Base-by-base conservation (phyloP, 2,888 invertebrate species). In the Dynastes grantii region DNA sequence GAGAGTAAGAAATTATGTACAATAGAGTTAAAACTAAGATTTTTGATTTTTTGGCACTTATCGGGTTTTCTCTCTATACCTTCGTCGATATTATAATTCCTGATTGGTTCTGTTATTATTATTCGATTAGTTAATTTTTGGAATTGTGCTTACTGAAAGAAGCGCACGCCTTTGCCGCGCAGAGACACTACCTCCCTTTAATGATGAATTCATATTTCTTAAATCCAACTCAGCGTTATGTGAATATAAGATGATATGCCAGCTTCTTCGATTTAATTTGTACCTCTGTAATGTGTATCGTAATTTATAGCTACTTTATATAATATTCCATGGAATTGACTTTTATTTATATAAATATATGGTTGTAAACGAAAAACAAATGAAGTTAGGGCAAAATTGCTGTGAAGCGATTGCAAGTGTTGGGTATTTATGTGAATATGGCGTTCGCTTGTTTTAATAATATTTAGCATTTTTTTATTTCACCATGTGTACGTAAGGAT, bases 261-360 rank as follows among this genome's bases (percentile, higher is more conserved):
- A n/a, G 16, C 22, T 58, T 22, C 55, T 29, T 51, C 1, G 11
- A 51, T 68, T 68, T 68, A 0, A 16, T 22, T 40, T 32, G 6
- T 53, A 51, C 27, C 22, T 29, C 5, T 32, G 51, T 11, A 68
- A 51, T 73, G 22, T 58, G 58, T 29, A 68, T n/a, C 51, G 22
- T 22, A 16, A 16, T 27, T 67, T 68, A 45, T 58, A 16, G 37
- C 53, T 55, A 55, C 29, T 53, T 55, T 16, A 37, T 55, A 55
- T 71, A 55, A 16, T 71, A 32, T 27, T 71, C 32, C 6, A 16
- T 71, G 71, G 73, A 75, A 75, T 75, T 75, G 58, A 75, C 40
- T 75, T 61, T 75, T 71, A 45, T 75, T 61, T 75, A 61, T 61
- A 75, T 27, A 75, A 45, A 58, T 40, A 63, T 63, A 13, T 29